Percentiles rank a stretch among this genome's conserved stretches.
Conservation (phyloP, 2,797 vertebrate genomes). For the Neostethus bicornis region DNA sequence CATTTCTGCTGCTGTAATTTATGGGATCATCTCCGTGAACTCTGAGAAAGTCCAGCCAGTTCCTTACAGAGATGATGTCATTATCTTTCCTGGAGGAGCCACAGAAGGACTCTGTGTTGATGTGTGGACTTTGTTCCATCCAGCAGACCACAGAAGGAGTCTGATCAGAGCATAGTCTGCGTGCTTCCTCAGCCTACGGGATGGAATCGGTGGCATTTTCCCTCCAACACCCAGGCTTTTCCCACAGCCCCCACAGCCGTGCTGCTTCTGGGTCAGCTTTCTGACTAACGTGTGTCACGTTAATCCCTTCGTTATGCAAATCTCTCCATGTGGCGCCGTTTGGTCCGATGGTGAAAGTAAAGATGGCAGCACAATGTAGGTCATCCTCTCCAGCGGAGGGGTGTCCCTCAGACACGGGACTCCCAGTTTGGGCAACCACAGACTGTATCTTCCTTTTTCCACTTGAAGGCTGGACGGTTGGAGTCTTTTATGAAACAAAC, state of each 20-base stretch:
- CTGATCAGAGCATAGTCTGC: conserved; percentile 80
- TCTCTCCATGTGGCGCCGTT: conserved; percentile 53
- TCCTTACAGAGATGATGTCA: conserved; percentile 55
- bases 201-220: conserved; percentile 86
- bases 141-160: conserved; percentile 55
- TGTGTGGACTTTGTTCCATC: conserved; percentile 64
- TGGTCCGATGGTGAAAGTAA: conserved; percentile 64
- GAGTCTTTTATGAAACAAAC: no score
- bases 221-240: conserved; percentile 86
- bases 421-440: no score
- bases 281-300: conserved; percentile 68
- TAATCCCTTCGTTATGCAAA: conserved; percentile 78
- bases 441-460: no score
- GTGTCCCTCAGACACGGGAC: no score
- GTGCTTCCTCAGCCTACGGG: conserved; percentile 86
- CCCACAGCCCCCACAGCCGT: conserved; percentile 74
- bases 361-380: conserved; percentile 69
- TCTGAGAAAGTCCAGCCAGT: no score
- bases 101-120: conserved; percentile 38
- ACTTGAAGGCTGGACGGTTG: no score
- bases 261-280: conserved; percentile 63
- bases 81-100: conserved; percentile 43
- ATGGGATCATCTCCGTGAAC: no score
- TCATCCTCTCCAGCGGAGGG: no score
- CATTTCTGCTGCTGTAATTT: no score